Base-by-base conservation (phyloP, 2,797 vertebrate species). In the Lepilemur septentrionalis region DNA sequence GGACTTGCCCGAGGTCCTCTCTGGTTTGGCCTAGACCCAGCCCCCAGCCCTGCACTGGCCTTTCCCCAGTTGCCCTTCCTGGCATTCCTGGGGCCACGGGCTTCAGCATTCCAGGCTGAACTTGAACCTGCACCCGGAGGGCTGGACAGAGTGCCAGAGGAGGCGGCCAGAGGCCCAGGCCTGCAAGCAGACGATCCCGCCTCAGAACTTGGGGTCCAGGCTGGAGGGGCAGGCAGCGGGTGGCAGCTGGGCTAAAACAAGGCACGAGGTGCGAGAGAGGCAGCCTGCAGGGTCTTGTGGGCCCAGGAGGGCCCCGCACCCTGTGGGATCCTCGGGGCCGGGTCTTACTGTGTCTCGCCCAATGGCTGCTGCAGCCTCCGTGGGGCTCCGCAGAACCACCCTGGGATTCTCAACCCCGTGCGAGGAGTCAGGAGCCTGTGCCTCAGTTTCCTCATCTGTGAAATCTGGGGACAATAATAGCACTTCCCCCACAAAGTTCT, bases 51-150 rank as follows among this genome's bases (percentile, higher is more conserved):
- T 11, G 38, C 55, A 8, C 57, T 2, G 30, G 38, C 32, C 52
- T 23, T 50, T 86, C 41, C n/a, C 75, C 3, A 1, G 14, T 17
- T 72, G 28, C n/a, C 67, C 69, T 69, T 78, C 41, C 7, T 1
- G 1, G 35, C 89, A 23, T 14, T 0, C 35, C 46, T 6, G 14
- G 61, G 63, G 79, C 50, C 55, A 1, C 2, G 5, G 22, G 41
- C 65, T 55, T 81, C 28, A 38, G 63, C 14, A 5, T 52, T 46
- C 79, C 79, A 72, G 67, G 52, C 48, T 94, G 94, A 46, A 93
- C 86, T 93, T 87, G 69, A 59, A 59, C 72, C 67, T 20, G 59
- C 76, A 10, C 32, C 63, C 30, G 23, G 82, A 57, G 73, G 32
- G 25, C 32, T 23, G 32, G 75, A 38, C 50, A 83, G 22, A 48